Base-by-base conservation (phyloP, 2,888 invertebrate genomes). In the Synanthedon vespiformis region DNA sequence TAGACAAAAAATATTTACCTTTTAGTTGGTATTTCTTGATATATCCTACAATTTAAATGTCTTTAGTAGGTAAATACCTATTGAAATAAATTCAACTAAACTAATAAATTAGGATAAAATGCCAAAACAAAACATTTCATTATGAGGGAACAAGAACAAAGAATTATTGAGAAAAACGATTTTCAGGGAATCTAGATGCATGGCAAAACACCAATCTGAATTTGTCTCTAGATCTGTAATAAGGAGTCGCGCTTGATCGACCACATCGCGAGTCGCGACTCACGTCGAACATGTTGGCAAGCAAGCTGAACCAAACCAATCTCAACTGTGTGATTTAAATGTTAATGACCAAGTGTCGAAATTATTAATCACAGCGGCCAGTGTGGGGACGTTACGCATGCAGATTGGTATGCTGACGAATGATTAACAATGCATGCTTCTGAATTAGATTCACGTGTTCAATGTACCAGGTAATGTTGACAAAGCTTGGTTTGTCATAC, bases 401-500 rank as follows among this genome's bases (percentile, higher is more conserved):
- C 83, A 85, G 86, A 86, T 87, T 86, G 87, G 79, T 72, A 78
- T 73, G 83, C 80, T 76, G 78, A 82, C 81, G 78, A 83, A 80
- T 81, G 78, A 82, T 86, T 75, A 83, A 86, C 78, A 79, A 86
- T 85, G 77, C 72, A 85, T 49, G 14, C 40, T 12, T 34, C 40
- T 13, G 50, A 48, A 48, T 53, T 48, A 40, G 51, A 51, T 53
- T 50, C 51, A 51, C 40, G 53, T 27, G 48, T 44, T 50, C 48
- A 48, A 22, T 48, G 44, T 44, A 13, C 13, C 44, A 44, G 44
- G 12, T 44, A 44, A 44, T 44, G 44, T 34, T 34, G 34, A 34
- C 34, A 34, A 34, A 1, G 34, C 10, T 34, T 34, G 34, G 34
- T 34, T 8, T 34, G 34, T 34, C 6, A 10, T 34, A 34, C 22